A percentile compares a stretch with the other conserved stretches of the same genome.
Evolutionary conservation across 2,797 vertebrate species (phyloP).

Genomic region (Peromyscus nudipes): DNA sequence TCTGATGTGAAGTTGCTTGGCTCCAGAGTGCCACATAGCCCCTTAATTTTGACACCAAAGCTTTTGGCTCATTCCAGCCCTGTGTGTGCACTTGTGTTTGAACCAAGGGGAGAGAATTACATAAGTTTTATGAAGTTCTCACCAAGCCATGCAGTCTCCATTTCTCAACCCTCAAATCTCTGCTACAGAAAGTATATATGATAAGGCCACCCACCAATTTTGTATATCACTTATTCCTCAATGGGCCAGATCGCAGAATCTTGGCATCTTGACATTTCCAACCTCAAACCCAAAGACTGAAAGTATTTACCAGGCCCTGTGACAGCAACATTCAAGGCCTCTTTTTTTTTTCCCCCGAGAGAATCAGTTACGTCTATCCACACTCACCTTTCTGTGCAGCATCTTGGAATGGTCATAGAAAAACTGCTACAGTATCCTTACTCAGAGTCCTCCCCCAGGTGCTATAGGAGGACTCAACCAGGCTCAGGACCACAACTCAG

Average conservation of each 20-base stretch:
- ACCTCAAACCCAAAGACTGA: neutral
- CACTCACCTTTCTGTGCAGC: neutral
- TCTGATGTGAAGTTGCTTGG: neutral
- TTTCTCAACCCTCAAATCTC: slow-evolving; percentile 36
- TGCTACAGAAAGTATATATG: neutral
- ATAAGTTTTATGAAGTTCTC: slow-evolving; percentile 37
- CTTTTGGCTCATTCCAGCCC: neutral
- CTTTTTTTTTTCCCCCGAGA: neutral
- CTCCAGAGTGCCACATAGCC: neutral
- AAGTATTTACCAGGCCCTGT: slow-evolving; percentile 33
- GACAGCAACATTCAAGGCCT: neutral
- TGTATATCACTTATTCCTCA: slow-evolving; percentile 57
- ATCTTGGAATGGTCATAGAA: neutral
- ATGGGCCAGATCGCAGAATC: slow-evolving; percentile 3
- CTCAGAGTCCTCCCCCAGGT: neutral
- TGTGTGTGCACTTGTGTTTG: neutral
- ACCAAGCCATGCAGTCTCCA: slow-evolving; percentile 36
- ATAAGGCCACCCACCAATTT: slow-evolving; percentile 45
- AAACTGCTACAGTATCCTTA: neutral
- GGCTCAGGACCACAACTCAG: neutral
- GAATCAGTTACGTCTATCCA: neutral
- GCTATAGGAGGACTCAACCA: neutral
- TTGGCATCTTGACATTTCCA: slow-evolving; percentile 42
- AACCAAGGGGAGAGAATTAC: slow-evolving; percentile 29
- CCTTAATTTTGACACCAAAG: slow-evolving; percentile 30